A percentile compares a stretch with the other conserved stretches of the same genome.
Conservation (phyloP, 2,797 vertebrate genomes). For the Holocentrus rufus region DNA sequence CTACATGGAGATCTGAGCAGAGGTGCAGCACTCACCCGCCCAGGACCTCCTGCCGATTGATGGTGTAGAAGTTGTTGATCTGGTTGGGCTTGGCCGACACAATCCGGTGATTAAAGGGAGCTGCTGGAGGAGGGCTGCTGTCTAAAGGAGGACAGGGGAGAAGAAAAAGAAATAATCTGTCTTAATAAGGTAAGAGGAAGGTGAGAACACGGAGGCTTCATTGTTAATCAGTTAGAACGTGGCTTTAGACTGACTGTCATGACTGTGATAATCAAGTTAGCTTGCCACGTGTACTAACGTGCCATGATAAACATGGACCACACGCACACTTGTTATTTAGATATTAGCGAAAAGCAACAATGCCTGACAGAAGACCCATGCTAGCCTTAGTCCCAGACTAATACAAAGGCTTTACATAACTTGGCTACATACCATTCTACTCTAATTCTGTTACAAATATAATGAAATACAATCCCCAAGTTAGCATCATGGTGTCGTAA, state of each 20-base stretch:
- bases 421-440: background rate
- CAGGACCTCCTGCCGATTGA: conserved; percentile 89
- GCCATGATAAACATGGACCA: conserved; percentile 42
- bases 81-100: conserved; percentile 91
- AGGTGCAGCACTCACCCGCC: conserved; percentile 81
- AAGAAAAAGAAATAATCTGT: conserved; percentile 36
- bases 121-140: conserved; percentile 80
- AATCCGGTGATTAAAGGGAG: conserved; percentile 93
- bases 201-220: conserved; percentile 48
- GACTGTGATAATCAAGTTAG: conserved; percentile 51
- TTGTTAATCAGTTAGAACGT: conserved; percentile 38
- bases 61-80: conserved; percentile 91
- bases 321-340: conserved; percentile 2
- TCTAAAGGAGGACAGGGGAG: conserved; percentile 75
- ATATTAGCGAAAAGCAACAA: conserved; percentile 1
- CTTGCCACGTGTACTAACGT: conserved; percentile 22
- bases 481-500: background rate
- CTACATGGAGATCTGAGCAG: conserved; percentile 3
- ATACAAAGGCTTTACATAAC: background rate
- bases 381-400: background rate
- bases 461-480: background rate
- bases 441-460: background rate
- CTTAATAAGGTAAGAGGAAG: conserved; percentile 75
- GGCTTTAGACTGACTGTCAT: conserved; percentile 6
- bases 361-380: background rate